Conservation (phyloP, 2,888 invertebrate species). For the Conchocele bisecta region DNA sequence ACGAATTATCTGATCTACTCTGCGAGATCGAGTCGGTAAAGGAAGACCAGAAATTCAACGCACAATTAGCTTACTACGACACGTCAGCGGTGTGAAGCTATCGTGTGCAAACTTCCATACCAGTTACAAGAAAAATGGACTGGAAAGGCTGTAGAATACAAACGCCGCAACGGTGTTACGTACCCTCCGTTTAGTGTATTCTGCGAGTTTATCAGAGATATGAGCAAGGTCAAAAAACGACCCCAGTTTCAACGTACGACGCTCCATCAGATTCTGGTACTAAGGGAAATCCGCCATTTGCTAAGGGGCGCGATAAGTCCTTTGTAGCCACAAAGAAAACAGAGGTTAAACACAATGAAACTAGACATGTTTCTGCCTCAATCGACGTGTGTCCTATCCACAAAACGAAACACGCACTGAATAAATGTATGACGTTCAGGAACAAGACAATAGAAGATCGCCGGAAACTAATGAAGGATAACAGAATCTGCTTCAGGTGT, state of each 20-base stretch:
- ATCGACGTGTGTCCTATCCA: conserved; percentile 4
- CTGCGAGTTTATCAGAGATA: conserved; percentile 23
- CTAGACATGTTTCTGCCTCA: neutral
- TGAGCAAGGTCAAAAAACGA: conserved; percentile 45
- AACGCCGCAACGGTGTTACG: conserved; percentile 10
- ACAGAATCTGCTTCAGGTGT: conserved; percentile 22
- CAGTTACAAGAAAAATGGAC: conserved; percentile 45
- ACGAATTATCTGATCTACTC: conserved; percentile 12
- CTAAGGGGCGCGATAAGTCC: neutral
- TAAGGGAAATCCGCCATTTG: neutral
- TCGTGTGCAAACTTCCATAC: conserved; percentile 36
- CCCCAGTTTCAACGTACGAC: no score
- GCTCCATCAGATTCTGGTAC: neutral
- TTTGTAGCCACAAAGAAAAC: neutral
- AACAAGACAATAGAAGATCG: conserved; percentile 19
- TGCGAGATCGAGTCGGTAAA: neutral
- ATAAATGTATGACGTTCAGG: conserved; percentile 21
- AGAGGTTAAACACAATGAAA: neutral
- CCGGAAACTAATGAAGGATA: neutral
- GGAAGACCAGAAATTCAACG: neutral
- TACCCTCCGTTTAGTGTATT: conserved; percentile 40
- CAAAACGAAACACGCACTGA: conserved; percentile 13
- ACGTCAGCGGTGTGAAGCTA: neutral
- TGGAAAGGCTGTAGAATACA: conserved; percentile 29
- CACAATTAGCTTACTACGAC: conserved; percentile 11